Evolutionary conservation across 2,888 invertebrate species (phyloP).

Genomic region (Cancer borealis): DNA sequence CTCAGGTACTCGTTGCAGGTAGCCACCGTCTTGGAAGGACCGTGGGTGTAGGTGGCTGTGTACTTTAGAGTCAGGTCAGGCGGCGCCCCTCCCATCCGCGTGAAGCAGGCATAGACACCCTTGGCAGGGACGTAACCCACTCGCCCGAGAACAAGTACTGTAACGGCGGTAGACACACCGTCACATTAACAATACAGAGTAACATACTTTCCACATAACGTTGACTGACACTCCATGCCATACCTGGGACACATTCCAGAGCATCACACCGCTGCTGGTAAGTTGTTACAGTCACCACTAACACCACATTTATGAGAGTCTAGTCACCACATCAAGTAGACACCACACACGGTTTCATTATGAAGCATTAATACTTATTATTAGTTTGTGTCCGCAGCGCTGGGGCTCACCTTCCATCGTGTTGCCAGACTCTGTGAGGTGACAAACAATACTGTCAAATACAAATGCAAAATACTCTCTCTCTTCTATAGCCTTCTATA

Average conservation of each 20-base stretch:
- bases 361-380: not conserved
- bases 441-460: not conserved
- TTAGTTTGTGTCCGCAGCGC: not conserved
- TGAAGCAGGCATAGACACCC: not conserved
- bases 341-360: not conserved
- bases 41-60: not conserved
- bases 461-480: not conserved
- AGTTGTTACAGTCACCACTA: not conserved
- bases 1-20: not conserved
- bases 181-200: not conserved
- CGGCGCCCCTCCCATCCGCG: not conserved
- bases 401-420: not conserved
- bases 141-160: not conserved
- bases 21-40: not conserved
- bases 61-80: slow-evolving; percentile 1
- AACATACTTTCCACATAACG: not conserved
- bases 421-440: not conserved
- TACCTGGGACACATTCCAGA: not conserved
- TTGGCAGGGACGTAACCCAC: slow-evolving; percentile 5
- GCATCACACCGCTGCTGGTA: not conserved
- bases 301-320: not conserved
- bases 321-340: too few species aligned
- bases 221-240: not conserved
- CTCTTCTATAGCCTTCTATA: not conserved
- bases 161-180: not conserved